Evolutionary conservation across 2,888 invertebrate species (phyloP).

Genomic region (Melieria picta): DNA sequence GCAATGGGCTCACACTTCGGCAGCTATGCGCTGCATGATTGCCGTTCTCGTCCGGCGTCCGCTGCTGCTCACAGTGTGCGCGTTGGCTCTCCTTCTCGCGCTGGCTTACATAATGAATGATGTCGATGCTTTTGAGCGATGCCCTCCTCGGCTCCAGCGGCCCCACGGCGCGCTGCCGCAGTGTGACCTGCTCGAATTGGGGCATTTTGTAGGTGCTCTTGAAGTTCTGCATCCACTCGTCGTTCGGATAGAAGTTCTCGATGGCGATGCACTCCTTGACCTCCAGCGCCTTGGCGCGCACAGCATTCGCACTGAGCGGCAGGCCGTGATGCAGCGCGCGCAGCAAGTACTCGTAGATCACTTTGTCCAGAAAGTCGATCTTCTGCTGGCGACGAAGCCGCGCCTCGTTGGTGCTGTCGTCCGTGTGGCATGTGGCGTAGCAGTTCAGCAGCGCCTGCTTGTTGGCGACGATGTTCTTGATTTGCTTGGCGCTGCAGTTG

Average conservation of each 20-base stretch:
- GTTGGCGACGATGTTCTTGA: constrained; percentile 49
- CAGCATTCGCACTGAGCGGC: constrained; percentile 37
- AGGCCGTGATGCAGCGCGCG: constrained; percentile 47
- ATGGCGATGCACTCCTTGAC: constrained; percentile 52
- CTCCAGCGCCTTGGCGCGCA: constrained; percentile 48
- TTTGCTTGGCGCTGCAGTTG: constrained; percentile 53
- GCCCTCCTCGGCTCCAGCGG: constrained; percentile 44
- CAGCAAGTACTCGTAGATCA: constrained; percentile 50
- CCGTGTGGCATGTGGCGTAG: constrained; percentile 34
- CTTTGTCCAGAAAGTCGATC: constrained; percentile 49
- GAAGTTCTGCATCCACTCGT: constrained; percentile 51
- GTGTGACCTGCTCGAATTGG: constrained; percentile 42
- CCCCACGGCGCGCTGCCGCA: constrained; percentile 41
- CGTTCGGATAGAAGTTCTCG: constrained; percentile 51
- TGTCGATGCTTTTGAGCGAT: constrained; percentile 49
- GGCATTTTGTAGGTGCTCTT: constrained; percentile 45
- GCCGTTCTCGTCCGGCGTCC: constrained; percentile 27
- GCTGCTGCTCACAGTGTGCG: not conserved
- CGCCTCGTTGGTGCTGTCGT: constrained; percentile 21
- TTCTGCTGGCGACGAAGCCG: constrained; percentile 47
- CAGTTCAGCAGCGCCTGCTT: constrained; percentile 45
- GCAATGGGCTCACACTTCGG: too few species aligned
- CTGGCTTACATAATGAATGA: constrained; percentile 48
- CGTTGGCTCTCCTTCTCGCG: constrained; percentile 35
- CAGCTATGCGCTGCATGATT: constrained; percentile 2